These are phyloP conservation scores for Polyergus mexicanus DNA, from an alignment of 1,140 invertebrate genomes.

Conservation along the genomic window DNA sequence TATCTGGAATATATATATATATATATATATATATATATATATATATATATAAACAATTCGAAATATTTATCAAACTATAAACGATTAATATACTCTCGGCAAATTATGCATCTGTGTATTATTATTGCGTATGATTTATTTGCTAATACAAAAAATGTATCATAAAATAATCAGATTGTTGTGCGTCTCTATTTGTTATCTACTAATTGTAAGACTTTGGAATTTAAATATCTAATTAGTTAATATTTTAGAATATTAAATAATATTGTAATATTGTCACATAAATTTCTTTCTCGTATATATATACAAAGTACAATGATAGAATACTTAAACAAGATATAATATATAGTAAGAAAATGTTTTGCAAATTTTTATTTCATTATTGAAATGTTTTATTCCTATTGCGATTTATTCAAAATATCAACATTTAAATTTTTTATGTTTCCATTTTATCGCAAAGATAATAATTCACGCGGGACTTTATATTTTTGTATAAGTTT, in stretches of 20 bases:
- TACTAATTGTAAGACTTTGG: neutral
- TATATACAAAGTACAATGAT: neutral
- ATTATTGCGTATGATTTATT: slow-evolving; percentile 17
- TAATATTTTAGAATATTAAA: slow-evolving; percentile 6
- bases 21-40: no score
- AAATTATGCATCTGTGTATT: neutral
- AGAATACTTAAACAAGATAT: neutral
- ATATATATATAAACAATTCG: no score
- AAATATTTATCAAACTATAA: neutral
- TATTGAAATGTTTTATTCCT: neutral
- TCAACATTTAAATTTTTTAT: slow-evolving; percentile 4
- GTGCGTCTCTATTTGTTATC: neutral
- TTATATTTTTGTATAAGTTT: neutral
- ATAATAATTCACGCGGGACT: neutral
- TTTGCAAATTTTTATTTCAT: slow-evolving; percentile 11
- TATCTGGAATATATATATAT: neutral
- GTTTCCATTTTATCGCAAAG: neutral
- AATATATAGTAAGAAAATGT: neutral
- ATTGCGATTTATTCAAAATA: slow-evolving; percentile 1
- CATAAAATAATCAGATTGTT: neutral
- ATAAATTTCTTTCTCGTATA: neutral
- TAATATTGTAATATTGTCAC: slow-evolving; percentile 2
- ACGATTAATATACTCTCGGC: neutral
- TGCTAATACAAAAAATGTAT: neutral
- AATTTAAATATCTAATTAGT: slow-evolving; percentile 33